Percentiles rank a stretch among this genome's conserved stretches.
Conservation (phyloP, 2,113 vertebrate genomes). For the Chlamydotis undulata region DNA sequence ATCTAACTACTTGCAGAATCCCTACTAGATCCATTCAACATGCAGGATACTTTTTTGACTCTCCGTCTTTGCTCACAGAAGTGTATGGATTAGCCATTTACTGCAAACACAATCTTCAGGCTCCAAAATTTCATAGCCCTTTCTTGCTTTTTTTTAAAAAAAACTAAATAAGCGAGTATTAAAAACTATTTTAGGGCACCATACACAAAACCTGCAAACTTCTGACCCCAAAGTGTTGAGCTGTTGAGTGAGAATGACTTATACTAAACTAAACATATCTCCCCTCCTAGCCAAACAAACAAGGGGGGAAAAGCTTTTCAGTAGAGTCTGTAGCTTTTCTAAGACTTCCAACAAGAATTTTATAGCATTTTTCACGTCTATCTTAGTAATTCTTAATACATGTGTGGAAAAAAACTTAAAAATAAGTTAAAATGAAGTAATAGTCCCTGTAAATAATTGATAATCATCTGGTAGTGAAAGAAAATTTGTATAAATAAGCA, state of each 20-base stretch:
- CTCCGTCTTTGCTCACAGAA: neutral
- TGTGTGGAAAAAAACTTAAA: neutral
- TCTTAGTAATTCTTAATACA: neutral
- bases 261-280: neutral
- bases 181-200: neutral
- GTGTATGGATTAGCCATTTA: neutral
- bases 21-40: neutral
- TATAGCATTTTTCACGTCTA: neutral
- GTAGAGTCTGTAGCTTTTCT: neutral
- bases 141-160: neutral
- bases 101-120: neutral
- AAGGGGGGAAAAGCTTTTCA: neutral
- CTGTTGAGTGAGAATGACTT: neutral
- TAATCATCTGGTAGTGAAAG: neutral
- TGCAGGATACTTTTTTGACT: neutral
- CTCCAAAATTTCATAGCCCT: neutral
- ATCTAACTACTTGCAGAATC: neutral
- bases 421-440: neutral
- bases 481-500: neutral
- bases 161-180: neutral
- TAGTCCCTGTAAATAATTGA: neutral
- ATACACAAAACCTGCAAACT: neutral
- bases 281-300: neutral
- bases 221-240: neutral
- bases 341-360: neutral